These are phyloP conservation scores for Sebastes vulpes DNA, from an alignment of 2,797 vertebrate genomes.

Conservation along the genomic window DNA sequence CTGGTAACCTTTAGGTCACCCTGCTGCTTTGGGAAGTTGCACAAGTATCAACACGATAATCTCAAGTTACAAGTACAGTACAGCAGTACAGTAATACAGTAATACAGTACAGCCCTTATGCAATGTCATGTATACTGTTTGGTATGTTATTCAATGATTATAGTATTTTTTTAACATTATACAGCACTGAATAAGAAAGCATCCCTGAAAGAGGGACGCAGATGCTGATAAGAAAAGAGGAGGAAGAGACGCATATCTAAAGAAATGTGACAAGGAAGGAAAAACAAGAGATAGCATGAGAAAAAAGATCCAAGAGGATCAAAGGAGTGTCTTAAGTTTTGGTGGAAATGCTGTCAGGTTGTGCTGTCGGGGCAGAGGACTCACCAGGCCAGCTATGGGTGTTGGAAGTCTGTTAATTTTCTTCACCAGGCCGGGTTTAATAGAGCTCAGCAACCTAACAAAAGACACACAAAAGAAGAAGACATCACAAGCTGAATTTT, in stretches of 20 bases:
- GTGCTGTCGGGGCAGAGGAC: slow-evolving; percentile 58
- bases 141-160: neutral
- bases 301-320: neutral
- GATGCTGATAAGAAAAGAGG: neutral
- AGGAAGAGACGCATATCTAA: neutral
- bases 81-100: neutral
- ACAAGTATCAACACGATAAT: neutral
- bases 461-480: neutral
- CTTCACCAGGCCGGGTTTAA: slow-evolving; percentile 95
- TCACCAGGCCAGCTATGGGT: slow-evolving; percentile 96
- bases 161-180: neutral
- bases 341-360: neutral
- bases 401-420: slow-evolving; percentile 97
- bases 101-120: neutral
- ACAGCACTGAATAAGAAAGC: neutral
- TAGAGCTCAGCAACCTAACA: slow-evolving; percentile 93
- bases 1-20: neutral
- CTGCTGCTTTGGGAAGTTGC: neutral
- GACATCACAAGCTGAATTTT: neutral
- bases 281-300: neutral
- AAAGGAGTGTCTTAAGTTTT: neutral
- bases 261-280: neutral
- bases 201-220: neutral
- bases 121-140: neutral
- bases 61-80: neutral